phyloP scores from a whole-genome alignment of 92 coral and sea anemone species.

The Muricea muricata region DNA sequence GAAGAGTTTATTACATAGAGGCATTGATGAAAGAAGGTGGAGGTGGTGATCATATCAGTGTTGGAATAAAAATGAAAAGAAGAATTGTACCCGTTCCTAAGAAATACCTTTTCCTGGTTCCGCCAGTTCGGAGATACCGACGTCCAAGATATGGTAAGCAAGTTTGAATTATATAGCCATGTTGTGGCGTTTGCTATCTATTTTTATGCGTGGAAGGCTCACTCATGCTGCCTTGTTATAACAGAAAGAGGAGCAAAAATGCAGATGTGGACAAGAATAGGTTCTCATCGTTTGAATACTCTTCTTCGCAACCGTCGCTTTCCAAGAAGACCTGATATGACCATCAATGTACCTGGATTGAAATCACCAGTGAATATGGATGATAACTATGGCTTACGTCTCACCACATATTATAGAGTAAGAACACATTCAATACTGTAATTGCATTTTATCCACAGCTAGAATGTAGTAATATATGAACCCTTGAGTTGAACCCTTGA shows the following conservation, averaged over 20 bases:
- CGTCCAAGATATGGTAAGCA: background rate
- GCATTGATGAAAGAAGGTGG: slow-evolving; percentile 23
- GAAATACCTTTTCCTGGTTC: background rate
- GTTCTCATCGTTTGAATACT: background rate
- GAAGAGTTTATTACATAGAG: background rate
- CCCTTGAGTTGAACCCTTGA: background rate
- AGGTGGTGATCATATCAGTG: background rate
- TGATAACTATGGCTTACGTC: slow-evolving; percentile 54
- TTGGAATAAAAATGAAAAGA: background rate
- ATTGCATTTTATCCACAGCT: background rate
- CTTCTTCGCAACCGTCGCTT: background rate
- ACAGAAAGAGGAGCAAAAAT: background rate
- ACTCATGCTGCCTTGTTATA: too few species aligned
- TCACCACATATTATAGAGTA: slow-evolving; percentile 62
- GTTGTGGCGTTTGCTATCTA: too few species aligned
- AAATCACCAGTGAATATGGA: slow-evolving; percentile 20
- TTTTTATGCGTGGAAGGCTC: too few species aligned
- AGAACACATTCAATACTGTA: slow-evolving; percentile 1
- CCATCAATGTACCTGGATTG: background rate
- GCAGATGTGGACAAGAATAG: background rate
- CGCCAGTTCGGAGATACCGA: background rate
- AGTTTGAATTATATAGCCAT: background rate
- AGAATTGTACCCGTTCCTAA: background rate
- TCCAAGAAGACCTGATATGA: background rate
- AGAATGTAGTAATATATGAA: background rate